Evolutionary conservation across 1,140 invertebrate genomes (phyloP).

Genomic region (Drosophila punjabiensis): DNA sequence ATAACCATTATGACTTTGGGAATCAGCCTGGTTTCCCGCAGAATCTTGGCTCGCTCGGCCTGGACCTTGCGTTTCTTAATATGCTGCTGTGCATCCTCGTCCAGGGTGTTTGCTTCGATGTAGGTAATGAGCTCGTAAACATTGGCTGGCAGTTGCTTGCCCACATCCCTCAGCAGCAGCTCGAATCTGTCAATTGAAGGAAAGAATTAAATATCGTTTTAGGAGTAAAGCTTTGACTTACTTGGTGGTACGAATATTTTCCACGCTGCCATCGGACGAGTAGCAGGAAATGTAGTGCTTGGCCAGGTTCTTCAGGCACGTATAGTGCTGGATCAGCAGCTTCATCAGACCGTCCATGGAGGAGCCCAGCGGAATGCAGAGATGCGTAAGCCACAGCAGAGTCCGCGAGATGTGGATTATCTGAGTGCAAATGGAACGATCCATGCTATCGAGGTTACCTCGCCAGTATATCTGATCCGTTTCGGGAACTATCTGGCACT

Average conservation of each 20-base stretch:
- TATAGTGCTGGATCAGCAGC: constrained; percentile 74
- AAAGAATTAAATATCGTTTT: no score
- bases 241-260: constrained; percentile 64
- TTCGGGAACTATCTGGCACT: constrained; percentile 73
- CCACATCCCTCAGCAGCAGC: constrained; percentile 86
- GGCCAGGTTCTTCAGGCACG: constrained; percentile 73
- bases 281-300: constrained; percentile 67
- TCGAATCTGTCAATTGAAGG: constrained; percentile 86
- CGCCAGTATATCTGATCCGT: constrained; percentile 70
- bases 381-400: constrained; percentile 66
- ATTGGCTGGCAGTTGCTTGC: constrained; percentile 86
- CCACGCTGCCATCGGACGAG: constrained; percentile 21
- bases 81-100: constrained; percentile 58
- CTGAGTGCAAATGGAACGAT: constrained; percentile 77
- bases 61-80: constrained; percentile 75
- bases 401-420: constrained; percentile 73
- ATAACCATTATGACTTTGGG: constrained; percentile 87
- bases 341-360: constrained; percentile 74
- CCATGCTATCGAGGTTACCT: constrained; percentile 62
- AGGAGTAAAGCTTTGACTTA: constrained; percentile 23
- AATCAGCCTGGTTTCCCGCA: constrained; percentile 87
- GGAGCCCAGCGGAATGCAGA: constrained; percentile 68
- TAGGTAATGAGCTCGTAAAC: constrained; percentile 87
- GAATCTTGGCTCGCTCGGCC: constrained; percentile 86
- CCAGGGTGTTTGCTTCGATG: constrained; percentile 86